Base-by-base conservation (phyloP, 2,113 vertebrate genomes). In the Pungitius pungitius region DNA sequence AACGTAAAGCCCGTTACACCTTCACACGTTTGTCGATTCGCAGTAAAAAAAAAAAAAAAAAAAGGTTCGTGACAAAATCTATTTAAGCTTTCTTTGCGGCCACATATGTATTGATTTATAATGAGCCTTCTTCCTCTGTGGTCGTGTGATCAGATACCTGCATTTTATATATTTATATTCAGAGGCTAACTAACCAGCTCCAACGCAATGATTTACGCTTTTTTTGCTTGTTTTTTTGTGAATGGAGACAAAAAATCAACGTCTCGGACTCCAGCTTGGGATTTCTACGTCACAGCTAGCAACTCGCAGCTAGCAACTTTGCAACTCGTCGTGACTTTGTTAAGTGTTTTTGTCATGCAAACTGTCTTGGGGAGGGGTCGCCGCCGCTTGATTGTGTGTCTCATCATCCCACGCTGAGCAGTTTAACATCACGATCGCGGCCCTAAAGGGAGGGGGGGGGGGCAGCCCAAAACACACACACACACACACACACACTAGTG, bases 401-500 rank as follows among this genome's bases (percentile, higher is more conserved):
- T 91, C 89, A 80, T 87, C 89, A 86, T 82, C 83, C 82, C 90
- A 80, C 75, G 90, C 92, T 91, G 91, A 80, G 92, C 86, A 63
- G 74, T 83, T 90, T 90, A 82, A 82, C 86, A 88, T 90, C 78
- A 90, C 86, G 92, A 93, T 94, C 82, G 55, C 63, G 47, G 45
- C 54, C 33, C 56, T 68, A 59, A n/a, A n/a, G 66, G 45, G 30
- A 30, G 55, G 62, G 54, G 18, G 68, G 63, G 24, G 63, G 51
- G 60, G 57, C 54, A 24, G 26, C 39, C 1, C 2, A 24, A 62
- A 51, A 71, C 35, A 65, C 40, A 60, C 64, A 58, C 56, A 35
- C 42, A 37, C 49, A 52, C 22, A 13, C 49, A 24, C 49, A 13
- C 49, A 52, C 22, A 51, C 47, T 35, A 35, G 5, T 35, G 33